Evolutionary conservation across 1,140 invertebrate species (phyloP).

Genomic region (Tetramorium simillimum): DNA sequence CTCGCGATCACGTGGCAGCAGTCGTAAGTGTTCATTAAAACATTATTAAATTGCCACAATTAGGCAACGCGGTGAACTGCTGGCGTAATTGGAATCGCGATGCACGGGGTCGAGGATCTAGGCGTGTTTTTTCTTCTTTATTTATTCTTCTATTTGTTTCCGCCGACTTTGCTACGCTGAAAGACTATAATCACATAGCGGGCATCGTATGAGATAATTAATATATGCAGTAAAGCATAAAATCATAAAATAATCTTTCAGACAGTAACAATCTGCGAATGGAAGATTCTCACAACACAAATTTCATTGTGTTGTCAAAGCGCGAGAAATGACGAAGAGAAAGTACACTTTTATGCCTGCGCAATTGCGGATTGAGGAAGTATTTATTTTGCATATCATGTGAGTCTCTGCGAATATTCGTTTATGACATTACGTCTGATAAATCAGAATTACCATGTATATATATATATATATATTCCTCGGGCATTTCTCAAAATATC

Average conservation of each 20-base stretch:
- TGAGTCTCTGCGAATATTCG: neutral
- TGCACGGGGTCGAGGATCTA: constrained; percentile 69
- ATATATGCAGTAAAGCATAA: neutral
- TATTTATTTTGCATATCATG: constrained; percentile 27
- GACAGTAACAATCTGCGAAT: neutral
- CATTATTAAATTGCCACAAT: constrained; percentile 74
- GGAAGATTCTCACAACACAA: neutral
- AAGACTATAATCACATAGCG: neutral
- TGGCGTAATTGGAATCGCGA: constrained; percentile 62
- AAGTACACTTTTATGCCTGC: neutral
- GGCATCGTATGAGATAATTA: neutral
- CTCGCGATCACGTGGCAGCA: constrained; percentile 56
- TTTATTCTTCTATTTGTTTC: constrained; percentile 26
- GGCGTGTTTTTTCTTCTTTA: constrained; percentile 18
- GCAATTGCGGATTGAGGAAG: neutral
- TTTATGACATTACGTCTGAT: constrained; percentile 5
- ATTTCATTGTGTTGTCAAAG: neutral
- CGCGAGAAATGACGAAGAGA: neutral
- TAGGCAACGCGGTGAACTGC: constrained; percentile 65
- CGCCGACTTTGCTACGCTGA: neutral
- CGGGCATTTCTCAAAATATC: constrained; percentile 7
- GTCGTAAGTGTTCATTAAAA: constrained; percentile 66
- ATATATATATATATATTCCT: neutral
- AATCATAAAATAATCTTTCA: neutral
- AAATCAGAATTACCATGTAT: constrained; percentile 2